phyloP scores from a whole-genome alignment of 2,113 vertebrate species.

The Ranitomeya imitator region DNA sequence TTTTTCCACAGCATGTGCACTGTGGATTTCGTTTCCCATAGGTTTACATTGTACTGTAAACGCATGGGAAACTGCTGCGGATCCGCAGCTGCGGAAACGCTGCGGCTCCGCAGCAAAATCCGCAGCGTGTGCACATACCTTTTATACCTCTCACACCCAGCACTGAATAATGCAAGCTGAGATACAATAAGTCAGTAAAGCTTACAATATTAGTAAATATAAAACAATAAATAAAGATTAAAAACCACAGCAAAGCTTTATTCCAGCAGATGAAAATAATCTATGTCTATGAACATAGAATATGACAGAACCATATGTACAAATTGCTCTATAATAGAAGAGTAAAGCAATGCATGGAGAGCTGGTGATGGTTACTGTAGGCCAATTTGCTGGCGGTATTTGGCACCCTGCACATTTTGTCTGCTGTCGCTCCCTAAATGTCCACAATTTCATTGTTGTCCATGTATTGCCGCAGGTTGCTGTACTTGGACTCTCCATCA shows the following conservation, averaged over 20 bases:
- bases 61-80: no score
- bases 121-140: no score
- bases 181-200: no score
- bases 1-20: no score
- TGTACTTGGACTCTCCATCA: constrained; percentile 40
- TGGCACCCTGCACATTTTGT: background rate
- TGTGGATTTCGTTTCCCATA: no score
- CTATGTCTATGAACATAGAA: background rate
- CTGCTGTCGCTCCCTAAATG: background rate
- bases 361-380: background rate
- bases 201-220: background rate
- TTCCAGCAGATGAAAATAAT: constrained; percentile 22
- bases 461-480: constrained; percentile 54
- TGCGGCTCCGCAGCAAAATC: no score
- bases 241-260: constrained; percentile 36
- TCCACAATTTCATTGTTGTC: constrained; percentile 51
- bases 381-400: background rate
- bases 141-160: background rate
- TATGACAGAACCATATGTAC: background rate
- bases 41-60: no score
- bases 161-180: background rate
- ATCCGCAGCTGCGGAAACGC: no score
- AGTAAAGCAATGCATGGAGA: background rate
- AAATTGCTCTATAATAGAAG: constrained; percentile 4
- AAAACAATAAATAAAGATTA: background rate